phyloP scores from a whole-genome alignment of 2,888 invertebrate species.

The Drosophila buzzatii region DNA sequence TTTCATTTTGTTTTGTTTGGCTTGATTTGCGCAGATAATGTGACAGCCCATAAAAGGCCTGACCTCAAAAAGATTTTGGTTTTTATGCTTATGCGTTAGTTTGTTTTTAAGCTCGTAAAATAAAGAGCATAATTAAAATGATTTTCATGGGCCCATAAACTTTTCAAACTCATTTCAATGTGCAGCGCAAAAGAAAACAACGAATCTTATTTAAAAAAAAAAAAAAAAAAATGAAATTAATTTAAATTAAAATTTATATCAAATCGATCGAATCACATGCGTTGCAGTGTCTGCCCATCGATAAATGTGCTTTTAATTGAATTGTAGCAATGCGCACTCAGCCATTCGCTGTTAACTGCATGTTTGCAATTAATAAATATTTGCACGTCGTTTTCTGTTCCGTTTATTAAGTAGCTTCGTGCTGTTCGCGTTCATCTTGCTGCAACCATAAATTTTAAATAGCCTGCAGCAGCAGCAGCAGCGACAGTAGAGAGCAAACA shows the following conservation, averaged over 20 bases:
- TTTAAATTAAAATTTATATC: conserved; percentile 1
- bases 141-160: conserved; percentile 10
- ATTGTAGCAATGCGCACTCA: conserved; percentile 17
- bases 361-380: conserved; percentile 41
- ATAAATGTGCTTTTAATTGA: conserved; percentile 54
- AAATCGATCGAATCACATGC: background rate
- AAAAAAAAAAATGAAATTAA: background rate
- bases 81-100: conserved; percentile 41
- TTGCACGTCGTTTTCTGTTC: conserved; percentile 11
- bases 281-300: conserved; percentile 11
- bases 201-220: background rate
- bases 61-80: conserved; percentile 6
- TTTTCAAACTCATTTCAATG: conserved; percentile 15
- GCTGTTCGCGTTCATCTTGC: background rate
- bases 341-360: background rate
- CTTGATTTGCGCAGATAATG: conserved; percentile 28
- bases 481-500: background rate
- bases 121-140: conserved; percentile 52
- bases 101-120: conserved; percentile 38
- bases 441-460: conserved; percentile 36
- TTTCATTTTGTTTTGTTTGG: conserved; percentile 55
- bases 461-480: conserved; percentile 6
- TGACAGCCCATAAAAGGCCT: conserved; percentile 37
- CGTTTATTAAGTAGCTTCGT: conserved; percentile 42
- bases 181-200: background rate